Percentiles rank a stretch among this genome's conserved stretches.
Conservation (phyloP, 2,113 vertebrate species). For the Ptychochromis oligacanthus region DNA sequence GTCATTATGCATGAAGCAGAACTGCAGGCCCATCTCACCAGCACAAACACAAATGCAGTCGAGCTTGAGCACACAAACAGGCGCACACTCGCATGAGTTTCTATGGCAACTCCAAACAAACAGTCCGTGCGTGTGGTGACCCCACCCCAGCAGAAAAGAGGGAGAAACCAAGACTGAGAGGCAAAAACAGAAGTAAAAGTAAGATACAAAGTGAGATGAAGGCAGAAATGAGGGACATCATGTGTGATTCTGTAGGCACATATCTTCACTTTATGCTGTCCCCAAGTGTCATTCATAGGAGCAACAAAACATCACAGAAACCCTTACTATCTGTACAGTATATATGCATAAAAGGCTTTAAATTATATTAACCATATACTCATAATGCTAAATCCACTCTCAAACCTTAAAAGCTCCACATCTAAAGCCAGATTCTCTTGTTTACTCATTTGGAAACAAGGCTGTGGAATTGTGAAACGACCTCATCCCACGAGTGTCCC, state of each 20-base stretch:
- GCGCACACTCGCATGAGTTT: conserved; percentile 48
- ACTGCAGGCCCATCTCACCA: conserved; percentile 46
- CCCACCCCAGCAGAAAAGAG: conserved; percentile 58
- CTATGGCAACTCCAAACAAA: conserved; percentile 78
- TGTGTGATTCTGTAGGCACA: conserved; percentile 12
- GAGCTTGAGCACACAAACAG: conserved; percentile 34
- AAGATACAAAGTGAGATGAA: conserved; percentile 17
- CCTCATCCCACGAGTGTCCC: conserved; percentile 40
- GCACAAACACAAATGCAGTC: conserved; percentile 3
- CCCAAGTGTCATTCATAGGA: neutral
- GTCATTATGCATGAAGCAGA: conserved; percentile 66
- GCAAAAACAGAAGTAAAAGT: conserved; percentile 32
- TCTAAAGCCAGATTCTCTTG: neutral
- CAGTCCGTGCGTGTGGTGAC: conserved; percentile 54
- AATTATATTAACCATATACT: neutral
- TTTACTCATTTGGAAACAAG: conserved; percentile 33
- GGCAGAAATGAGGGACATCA: neutral
- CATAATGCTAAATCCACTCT: neutral
- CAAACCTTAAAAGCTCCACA: neutral
- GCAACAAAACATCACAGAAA: neutral
- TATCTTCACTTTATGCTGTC: conserved; percentile 34
- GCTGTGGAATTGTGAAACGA: conserved; percentile 35
- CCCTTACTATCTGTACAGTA: neutral
- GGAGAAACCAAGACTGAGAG: conserved; percentile 17
- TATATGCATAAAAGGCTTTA: neutral